These are phyloP conservation scores for Caenorhabditis japonica DNA, from an alignment of 2,888 invertebrate genomes.

Conservation along the genomic window DNA sequence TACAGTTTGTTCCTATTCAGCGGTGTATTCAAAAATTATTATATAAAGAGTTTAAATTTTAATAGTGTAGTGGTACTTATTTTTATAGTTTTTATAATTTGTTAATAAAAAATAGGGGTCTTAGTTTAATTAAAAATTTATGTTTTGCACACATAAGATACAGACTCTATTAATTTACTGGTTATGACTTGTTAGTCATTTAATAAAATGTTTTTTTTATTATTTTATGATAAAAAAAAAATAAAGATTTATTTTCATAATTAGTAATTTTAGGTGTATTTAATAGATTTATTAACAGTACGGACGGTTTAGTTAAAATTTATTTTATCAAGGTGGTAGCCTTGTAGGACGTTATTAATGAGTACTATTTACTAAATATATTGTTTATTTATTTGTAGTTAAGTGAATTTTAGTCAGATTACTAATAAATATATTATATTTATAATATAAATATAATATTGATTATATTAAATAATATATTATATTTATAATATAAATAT, in stretches of 20 bases:
- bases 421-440: conserved; percentile 11
- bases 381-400: not conserved
- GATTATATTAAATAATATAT: conserved; percentile 1
- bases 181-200: no score
- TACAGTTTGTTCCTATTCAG: conserved; percentile 30
- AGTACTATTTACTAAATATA: no score
- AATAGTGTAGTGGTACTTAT: conserved; percentile 54
- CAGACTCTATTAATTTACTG: conserved; percentile 51
- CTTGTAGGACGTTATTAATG: not conserved
- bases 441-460: conserved; percentile 13
- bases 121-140: conserved; percentile 64
- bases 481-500: conserved; percentile 27
- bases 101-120: conserved; percentile 42
- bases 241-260: conserved; percentile 1
- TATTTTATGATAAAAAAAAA: no score
- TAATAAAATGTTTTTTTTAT: no score
- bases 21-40: conserved; percentile 46
- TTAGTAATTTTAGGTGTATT: not conserved
- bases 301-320: conserved; percentile 3
- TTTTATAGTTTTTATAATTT: conserved; percentile 57
- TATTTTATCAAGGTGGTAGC: not conserved
- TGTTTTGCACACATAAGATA: conserved; percentile 66
- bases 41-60: conserved; percentile 58
- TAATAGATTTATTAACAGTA: not conserved
- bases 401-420: conserved; percentile 3